A percentile compares a stretch with the other conserved stretches of the same genome.
phyloP scores from a whole-genome alignment of 2,113 vertebrate species.

The Stercorarius parasiticus region DNA sequence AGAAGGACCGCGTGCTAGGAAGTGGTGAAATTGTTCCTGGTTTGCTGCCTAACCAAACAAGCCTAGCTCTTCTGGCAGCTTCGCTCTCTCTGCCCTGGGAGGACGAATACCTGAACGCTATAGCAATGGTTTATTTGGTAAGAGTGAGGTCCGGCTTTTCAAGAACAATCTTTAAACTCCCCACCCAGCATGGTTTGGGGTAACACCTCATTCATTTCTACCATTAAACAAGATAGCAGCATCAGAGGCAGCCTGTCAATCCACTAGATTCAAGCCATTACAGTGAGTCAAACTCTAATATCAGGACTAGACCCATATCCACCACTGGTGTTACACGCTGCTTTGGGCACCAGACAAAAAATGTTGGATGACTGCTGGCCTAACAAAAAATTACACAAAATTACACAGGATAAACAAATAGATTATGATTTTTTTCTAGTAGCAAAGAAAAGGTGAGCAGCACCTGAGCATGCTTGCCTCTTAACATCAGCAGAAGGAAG shows the following conservation, averaged over 20 bases:
- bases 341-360: background rate
- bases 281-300: fast-evolving
- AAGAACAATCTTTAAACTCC: background rate
- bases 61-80: background rate
- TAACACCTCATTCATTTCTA: background rate
- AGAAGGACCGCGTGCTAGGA: background rate
- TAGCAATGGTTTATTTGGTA: background rate
- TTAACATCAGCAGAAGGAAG: background rate
- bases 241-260: background rate
- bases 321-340: background rate
- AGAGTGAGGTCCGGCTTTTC: background rate
- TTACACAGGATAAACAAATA: background rate
- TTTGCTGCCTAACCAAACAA: background rate
- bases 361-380: background rate
- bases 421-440: background rate
- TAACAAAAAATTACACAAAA: background rate
- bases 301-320: background rate
- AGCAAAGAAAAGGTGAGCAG: background rate
- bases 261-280: background rate
- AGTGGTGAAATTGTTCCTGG: background rate
- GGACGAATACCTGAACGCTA: background rate
- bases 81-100: background rate
- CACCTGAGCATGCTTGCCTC: background rate
- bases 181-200: background rate
- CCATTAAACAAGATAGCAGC: background rate